Percentiles rank a stretch among this genome's conserved stretches.
Conservation (phyloP, 1,140 invertebrate genomes). For the Ceratina calcarata region DNA sequence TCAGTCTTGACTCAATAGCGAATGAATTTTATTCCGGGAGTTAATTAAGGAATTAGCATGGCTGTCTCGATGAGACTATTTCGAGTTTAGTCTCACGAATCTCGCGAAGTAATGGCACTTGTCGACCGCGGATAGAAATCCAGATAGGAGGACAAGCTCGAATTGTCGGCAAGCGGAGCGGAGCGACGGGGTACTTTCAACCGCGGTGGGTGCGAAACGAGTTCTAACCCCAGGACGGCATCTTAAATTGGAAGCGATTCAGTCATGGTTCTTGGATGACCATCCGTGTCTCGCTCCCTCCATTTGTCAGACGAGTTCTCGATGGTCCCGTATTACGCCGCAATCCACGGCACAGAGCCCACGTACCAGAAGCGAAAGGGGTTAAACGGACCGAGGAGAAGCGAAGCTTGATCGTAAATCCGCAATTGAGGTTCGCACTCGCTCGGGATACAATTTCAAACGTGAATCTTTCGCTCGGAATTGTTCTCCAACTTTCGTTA, state of each 20-base stretch:
- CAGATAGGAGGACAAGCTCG: neutral
- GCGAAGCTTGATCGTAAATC: conserved; percentile 29
- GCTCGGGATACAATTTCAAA: conserved; percentile 11
- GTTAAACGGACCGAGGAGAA: conserved; percentile 17
- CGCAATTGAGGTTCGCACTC: neutral
- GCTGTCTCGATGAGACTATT: too few relatives aligned
- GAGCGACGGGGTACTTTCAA: neutral
- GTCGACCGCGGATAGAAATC: neutral
- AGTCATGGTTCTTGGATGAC: neutral
- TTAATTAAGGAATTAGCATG: too few relatives aligned
- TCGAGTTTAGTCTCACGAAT: too few relatives aligned
- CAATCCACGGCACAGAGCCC: neutral
- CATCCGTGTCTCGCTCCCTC: neutral
- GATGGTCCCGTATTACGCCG: conserved; percentile 15
- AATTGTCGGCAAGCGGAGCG: neutral
- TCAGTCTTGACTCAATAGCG: too few relatives aligned
- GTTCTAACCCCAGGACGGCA: neutral
- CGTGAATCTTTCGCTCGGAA: neutral
- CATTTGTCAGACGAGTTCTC: conserved; percentile 17
- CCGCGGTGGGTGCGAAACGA: conserved; percentile 1
- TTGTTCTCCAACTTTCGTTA: too few relatives aligned
- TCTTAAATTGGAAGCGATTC: conserved; percentile 35
- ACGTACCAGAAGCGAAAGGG: neutral
- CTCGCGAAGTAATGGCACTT: neutral
- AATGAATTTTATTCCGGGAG: too few relatives aligned